Percentiles rank a stretch among this genome's conserved stretches.
These are phyloP conservation scores for Panagrolaimus sp. DNA, from an alignment of 1,140 invertebrate genomes.

Conservation along the genomic window DNA sequence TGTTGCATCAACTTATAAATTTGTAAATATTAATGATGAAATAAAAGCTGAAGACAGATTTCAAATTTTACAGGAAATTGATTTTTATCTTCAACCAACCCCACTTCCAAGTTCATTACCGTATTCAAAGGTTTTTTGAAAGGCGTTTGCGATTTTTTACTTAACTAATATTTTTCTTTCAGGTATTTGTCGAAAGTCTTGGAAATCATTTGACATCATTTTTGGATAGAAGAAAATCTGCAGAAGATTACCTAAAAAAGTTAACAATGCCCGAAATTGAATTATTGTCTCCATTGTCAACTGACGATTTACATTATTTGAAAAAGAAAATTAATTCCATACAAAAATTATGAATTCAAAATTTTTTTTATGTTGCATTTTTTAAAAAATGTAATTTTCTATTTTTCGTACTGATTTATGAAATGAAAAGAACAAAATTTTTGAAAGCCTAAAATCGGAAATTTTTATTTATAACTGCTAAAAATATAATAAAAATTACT, in stretches of 20 bases:
- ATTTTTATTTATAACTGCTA: too few species aligned
- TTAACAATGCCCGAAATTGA: background rate
- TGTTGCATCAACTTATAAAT: background rate
- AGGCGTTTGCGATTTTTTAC: background rate
- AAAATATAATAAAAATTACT: too few species aligned
- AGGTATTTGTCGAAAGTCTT: background rate
- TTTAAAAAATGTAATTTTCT: too few species aligned
- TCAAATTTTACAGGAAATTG: background rate
- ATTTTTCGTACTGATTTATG: too few species aligned
- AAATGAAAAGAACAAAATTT: too few species aligned
- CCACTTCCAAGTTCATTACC: background rate
- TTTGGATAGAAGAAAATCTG: background rate
- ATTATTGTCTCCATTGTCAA: background rate
- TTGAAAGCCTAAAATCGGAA: too few species aligned
- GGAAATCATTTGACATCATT: background rate
- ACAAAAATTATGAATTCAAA: too few species aligned
- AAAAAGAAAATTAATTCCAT: background rate
- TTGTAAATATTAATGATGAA: background rate
- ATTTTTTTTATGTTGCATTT: too few species aligned
- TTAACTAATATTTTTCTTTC: background rate
- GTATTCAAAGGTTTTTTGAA: background rate
- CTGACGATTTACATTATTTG: background rate
- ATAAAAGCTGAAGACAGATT: background rate
- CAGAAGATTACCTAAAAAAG: background rate
- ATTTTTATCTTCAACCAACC: conserved; percentile 14